Evolutionary conservation across 2,888 invertebrate species (phyloP), one percentile per base, ranked within the genome.

Genomic region (Melikaiella ostensackeni): DNA sequence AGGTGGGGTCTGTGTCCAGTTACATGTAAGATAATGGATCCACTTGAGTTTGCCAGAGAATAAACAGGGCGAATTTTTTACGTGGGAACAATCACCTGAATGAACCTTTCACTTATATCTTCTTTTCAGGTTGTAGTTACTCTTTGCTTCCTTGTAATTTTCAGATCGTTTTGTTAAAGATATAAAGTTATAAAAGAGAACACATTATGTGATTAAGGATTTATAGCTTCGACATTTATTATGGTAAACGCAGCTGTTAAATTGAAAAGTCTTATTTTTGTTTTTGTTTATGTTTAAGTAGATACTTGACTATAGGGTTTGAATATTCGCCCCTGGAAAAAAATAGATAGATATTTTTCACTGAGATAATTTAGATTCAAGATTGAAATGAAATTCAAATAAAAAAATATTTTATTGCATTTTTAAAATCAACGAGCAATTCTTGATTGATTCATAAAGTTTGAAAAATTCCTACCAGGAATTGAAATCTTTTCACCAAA

Each of bases 1-100:
- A 55, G 55, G 83, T 82, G 80, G 82, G 82, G 82, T 88, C 85
- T 82, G 86, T 83, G 84, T 85, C 81, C 81, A 86, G 85, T 88
- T 88, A 84, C 86, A 82, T 81, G 84, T 76, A 59, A 77, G 63
- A 76, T 46, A 79, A 77, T 77, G 80, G 50, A 77, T 76, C 9
- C 55, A 21, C 55, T 21, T 55, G 55, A 2, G 8, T 55, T 19
- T 55, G 11, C 21, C 21, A 21, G 2, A 55, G 9, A 55, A 55
- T 55, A 55, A 21, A 55, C 55, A 8, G 4, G 21, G 21, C 21
- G 21, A 55, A 9, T 11, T 55, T 55, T 55, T 55, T 55, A 21
- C 21, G 4, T 55, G 21, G 9, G 21, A 55, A 21, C 55, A 55
- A 55, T 55, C 55, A 55, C 21, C 21, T 55, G 11, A 21, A 21